Percentiles rank a stretch among this genome's conserved stretches.
phyloP scores from a whole-genome alignment of 2,113 vertebrate genomes.

The Elachura formosa region DNA sequence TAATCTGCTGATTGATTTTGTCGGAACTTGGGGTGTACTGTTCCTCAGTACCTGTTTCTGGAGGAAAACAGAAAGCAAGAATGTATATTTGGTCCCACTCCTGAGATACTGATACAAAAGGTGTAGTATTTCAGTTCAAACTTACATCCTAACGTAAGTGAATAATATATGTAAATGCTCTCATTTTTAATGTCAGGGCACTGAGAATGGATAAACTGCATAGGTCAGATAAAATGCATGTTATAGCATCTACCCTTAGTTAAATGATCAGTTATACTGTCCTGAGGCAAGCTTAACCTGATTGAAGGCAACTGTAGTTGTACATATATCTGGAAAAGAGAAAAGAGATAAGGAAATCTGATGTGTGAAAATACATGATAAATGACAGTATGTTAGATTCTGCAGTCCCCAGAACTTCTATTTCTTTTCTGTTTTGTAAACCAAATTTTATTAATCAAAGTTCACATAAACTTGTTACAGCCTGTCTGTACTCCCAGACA shows the following conservation, averaged over 20 bases:
- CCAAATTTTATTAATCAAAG: background rate
- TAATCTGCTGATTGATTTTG: background rate
- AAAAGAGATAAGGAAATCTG: background rate
- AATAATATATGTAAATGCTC: background rate
- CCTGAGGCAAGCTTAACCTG: background rate
- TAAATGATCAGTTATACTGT: background rate
- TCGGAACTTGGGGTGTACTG: background rate
- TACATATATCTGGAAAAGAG: background rate
- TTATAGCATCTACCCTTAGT: background rate
- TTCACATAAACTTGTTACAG: background rate
- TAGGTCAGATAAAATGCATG: background rate
- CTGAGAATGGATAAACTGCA: background rate
- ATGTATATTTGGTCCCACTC: background rate
- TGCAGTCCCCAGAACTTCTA: background rate
- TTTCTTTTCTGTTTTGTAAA: background rate
- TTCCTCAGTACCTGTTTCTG: background rate
- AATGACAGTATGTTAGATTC: background rate
- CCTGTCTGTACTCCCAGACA: background rate
- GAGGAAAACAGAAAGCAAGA: background rate
- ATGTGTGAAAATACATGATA: background rate
- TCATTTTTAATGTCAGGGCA: background rate
- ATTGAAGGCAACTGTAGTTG: background rate
- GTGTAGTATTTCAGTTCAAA: background rate
- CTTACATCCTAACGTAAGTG: background rate
- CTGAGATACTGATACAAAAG: background rate